phyloP scores from a whole-genome alignment of 2,797 vertebrate species.

The Sebastes kiyomatsui region DNA sequence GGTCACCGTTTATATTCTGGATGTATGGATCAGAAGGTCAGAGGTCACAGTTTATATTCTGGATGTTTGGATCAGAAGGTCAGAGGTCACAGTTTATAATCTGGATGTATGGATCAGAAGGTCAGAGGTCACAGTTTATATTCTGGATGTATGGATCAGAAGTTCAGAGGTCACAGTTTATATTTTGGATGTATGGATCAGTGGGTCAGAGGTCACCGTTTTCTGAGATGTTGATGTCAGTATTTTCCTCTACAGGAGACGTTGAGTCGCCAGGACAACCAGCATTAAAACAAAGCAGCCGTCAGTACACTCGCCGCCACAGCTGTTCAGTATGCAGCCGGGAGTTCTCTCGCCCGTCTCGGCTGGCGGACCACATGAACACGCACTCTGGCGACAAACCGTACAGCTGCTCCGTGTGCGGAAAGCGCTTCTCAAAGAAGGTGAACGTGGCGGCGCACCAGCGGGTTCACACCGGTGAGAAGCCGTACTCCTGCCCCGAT shows the following conservation, averaged over 20 bases:
- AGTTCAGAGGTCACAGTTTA: too few relatives aligned
- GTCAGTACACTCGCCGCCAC: conserved; percentile 1
- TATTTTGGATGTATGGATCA: too few relatives aligned
- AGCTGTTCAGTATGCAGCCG: conserved; percentile 38
- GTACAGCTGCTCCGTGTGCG: conserved; percentile 57
- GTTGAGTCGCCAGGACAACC: too few relatives aligned
- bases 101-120: too few relatives aligned
- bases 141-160: too few relatives aligned
- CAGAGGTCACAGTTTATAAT: too few relatives aligned
- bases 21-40: not conserved
- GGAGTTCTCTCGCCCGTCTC: conserved; percentile 49
- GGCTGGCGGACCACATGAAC: conserved; percentile 53
- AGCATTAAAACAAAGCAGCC: not conserved
- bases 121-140: too few relatives aligned
- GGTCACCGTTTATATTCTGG: too few relatives aligned
- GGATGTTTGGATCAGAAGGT: not conserved
- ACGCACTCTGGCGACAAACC: conserved; percentile 51
- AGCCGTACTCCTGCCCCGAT: conserved; percentile 57
- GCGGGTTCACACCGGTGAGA: conserved; percentile 65
- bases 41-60: too few relatives aligned
- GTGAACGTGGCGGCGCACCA: conserved; percentile 49
- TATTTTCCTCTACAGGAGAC: conserved; percentile 9
- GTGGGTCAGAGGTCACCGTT: too few relatives aligned
- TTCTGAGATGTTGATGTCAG: not conserved
- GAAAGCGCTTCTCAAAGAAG: conserved; percentile 63